Conservation (phyloP, 2,113 vertebrate genomes). For the Probosciger aterrimus region DNA sequence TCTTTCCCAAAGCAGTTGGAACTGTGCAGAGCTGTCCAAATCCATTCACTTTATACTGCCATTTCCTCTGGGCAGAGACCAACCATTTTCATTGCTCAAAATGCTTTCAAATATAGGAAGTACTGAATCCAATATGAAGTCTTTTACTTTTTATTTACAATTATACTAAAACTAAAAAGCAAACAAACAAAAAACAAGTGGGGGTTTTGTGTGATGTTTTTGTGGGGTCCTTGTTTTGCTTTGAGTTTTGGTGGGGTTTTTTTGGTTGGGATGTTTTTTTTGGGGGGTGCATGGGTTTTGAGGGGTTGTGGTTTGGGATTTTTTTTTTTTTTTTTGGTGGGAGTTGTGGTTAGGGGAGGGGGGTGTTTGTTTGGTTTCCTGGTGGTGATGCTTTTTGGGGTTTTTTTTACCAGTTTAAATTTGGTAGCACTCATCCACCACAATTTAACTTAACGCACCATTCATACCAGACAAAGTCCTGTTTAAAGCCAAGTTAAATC, state of each 20-base stretch:
- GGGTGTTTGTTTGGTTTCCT: neutral
- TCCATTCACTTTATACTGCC: neutral
- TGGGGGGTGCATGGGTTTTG: no score
- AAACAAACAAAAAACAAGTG: neutral
- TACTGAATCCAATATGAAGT: neutral
- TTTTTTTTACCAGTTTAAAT: neutral
- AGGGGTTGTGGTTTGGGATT: neutral
- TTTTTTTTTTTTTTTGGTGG: neutral
- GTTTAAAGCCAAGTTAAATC: neutral
- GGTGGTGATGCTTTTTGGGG: neutral
- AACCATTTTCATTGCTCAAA: neutral
- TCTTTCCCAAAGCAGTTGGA: constrained; percentile 32
- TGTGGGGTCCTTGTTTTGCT: neutral
- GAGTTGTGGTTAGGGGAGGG: no score
- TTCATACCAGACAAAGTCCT: neutral
- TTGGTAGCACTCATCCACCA: neutral
- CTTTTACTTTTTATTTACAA: neutral
- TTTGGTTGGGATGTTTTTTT: neutral
- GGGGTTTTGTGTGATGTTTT: neutral
- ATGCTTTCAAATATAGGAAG: neutral
- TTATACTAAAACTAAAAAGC: neutral
- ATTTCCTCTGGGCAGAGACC: constrained; percentile 8
- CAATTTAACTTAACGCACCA: neutral
- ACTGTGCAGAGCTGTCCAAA: constrained; percentile 13
- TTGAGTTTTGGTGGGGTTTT: neutral